Conservation (phyloP, 2,113 vertebrate species). For the Scopus umbretta region DNA sequence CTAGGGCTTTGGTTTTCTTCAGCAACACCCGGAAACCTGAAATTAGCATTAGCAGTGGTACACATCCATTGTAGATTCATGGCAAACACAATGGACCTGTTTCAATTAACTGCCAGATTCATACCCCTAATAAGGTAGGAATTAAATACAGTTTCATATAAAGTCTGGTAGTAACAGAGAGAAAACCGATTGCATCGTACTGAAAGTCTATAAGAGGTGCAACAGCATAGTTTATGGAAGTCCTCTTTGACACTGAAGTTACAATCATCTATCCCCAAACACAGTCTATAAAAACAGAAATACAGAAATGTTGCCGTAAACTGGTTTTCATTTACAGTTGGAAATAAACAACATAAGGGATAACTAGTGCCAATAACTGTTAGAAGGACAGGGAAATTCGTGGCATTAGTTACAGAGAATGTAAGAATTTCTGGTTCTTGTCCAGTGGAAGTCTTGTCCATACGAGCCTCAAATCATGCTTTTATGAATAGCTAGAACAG, state of each 20-base stretch:
- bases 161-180: neutral
- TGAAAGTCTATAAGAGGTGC: neutral
- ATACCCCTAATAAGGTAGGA: neutral
- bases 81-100: neutral
- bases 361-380: neutral
- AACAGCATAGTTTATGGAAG: neutral
- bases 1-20: neutral
- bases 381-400: neutral
- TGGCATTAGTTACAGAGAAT: neutral
- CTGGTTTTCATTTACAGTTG: neutral
- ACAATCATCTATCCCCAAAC: neutral
- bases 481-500: neutral
- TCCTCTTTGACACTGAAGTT: neutral
- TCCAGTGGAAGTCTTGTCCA: neutral
- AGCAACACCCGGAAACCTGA: neutral
- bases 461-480: neutral
- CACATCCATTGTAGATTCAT: neutral
- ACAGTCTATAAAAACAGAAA: neutral
- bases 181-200: fast-evolving
- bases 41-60: neutral
- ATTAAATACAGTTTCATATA: neutral
- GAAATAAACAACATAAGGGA: neutral
- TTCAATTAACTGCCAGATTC: neutral
- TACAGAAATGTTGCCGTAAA: neutral
- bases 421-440: neutral